Conservation (phyloP, 1,140 invertebrate genomes). For the Hyphantria cunea region DNA sequence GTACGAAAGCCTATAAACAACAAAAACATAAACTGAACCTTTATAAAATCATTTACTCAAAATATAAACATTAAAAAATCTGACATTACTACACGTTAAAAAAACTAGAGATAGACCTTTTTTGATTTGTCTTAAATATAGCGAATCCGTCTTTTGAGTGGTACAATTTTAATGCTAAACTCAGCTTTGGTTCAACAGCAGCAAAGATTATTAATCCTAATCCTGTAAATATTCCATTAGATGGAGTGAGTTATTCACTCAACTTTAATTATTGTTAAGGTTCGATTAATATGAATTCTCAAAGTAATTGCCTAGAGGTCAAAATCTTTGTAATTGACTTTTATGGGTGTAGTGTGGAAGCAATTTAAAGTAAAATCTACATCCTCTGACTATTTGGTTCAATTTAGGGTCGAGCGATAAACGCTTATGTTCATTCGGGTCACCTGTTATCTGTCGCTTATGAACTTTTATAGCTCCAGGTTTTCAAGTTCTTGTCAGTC, state of each 20-base stretch:
- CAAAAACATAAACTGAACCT: no score
- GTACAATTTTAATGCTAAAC: constrained; percentile 9
- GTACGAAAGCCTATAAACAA: no score
- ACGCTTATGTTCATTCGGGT: no score
- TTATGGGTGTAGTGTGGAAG: no score
- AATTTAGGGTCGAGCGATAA: no score
- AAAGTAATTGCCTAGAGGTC: no score
- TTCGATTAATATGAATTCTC: neutral
- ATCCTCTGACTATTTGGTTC: no score
- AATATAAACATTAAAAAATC: neutral
- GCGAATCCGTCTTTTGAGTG: constrained; percentile 16
- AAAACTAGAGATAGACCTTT: constrained; percentile 1
- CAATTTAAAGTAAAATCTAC: no score
- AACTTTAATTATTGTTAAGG: neutral
- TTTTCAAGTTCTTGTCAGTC: no score
- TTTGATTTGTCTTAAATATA: constrained; percentile 27
- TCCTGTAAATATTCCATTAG: constrained; percentile 4
- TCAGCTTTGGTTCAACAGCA: constrained; percentile 8
- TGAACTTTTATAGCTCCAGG: neutral
- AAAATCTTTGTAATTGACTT: no score
- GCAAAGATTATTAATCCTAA: constrained; percentile 4
- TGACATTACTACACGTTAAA: constrained; percentile 11
- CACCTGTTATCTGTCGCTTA: neutral
- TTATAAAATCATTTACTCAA: no score
- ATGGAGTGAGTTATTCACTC: neutral